Evolutionary conservation across 1,140 invertebrate species (phyloP).

Genomic region (Dreissena polymorpha): DNA sequence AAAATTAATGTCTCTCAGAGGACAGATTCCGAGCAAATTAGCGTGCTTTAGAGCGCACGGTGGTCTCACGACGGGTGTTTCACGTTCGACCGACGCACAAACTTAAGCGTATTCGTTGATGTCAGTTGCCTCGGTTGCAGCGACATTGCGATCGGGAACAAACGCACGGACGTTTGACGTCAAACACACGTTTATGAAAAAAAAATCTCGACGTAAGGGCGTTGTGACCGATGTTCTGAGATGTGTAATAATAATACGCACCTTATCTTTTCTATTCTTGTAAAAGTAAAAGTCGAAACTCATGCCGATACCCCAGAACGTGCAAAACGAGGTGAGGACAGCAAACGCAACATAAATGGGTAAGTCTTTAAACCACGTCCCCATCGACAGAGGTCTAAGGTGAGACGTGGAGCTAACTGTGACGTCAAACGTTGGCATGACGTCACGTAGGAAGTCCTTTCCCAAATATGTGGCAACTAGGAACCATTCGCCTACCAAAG

Average conservation of each 20-base stretch:
- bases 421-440: background rate
- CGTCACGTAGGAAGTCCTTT: constrained; percentile 42
- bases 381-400: constrained; percentile 10
- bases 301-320: constrained; percentile 55
- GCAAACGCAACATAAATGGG: constrained; percentile 47
- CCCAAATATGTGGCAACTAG: constrained; percentile 57
- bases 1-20: too few species aligned
- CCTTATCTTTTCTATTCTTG: constrained; percentile 57
- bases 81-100: too few species aligned
- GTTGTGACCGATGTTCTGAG: too few species aligned
- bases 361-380: constrained; percentile 48
- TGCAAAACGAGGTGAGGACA: constrained; percentile 51
- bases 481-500: constrained; percentile 61
- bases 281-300: constrained; percentile 61
- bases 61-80: too few species aligned
- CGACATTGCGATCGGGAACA: too few species aligned
- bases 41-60: too few species aligned
- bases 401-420: background rate
- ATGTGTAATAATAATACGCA: background rate
- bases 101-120: too few species aligned
- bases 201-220: too few species aligned
- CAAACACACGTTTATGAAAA: too few species aligned
- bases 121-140: too few species aligned
- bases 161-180: too few species aligned
- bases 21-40: too few species aligned